These are phyloP conservation scores for Vesta saturnalis DNA, from an alignment of 2,888 invertebrate species.

Conservation along the genomic window DNA sequence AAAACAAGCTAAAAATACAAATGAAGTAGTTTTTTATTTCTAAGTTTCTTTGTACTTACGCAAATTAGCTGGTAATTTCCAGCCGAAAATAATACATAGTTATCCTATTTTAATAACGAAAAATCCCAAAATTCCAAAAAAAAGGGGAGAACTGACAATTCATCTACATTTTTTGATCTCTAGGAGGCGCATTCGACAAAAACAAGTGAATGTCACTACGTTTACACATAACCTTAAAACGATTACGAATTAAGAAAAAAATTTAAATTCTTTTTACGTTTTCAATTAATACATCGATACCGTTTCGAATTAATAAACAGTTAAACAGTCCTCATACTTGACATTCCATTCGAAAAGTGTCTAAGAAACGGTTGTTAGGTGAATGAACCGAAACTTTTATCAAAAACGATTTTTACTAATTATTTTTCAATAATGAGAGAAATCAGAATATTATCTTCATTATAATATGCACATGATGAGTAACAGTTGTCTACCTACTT, in stretches of 20 bases:
- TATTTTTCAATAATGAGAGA: slow-evolving; percentile 17
- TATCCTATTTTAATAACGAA: slow-evolving; percentile 40
- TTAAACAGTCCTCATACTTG: slow-evolving; percentile 23
- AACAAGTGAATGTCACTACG: slow-evolving; percentile 44
- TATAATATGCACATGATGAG: slow-evolving; percentile 22
- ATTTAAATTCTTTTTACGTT: neutral
- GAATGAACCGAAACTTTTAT: no score
- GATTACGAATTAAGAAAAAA: neutral
- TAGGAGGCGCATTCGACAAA: slow-evolving; percentile 44
- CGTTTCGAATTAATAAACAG: slow-evolving; percentile 32
- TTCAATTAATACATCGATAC: slow-evolving; percentile 6
- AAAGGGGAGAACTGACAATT: slow-evolving; percentile 44
- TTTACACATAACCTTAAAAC: slow-evolving; percentile 34
- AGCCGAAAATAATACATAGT: slow-evolving; percentile 44
- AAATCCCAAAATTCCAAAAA: slow-evolving; percentile 42
- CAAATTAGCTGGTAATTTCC: slow-evolving; percentile 29
- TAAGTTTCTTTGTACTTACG: slow-evolving; percentile 21
- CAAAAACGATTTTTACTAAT: slow-evolving; percentile 14
- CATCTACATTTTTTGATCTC: slow-evolving; percentile 49
- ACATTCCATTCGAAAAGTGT: slow-evolving; percentile 20
- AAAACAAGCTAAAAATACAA: slow-evolving; percentile 53
- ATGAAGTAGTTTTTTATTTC: slow-evolving; percentile 32
- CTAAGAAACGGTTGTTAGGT: slow-evolving; percentile 24
- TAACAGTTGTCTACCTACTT: slow-evolving; percentile 25
- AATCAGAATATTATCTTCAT: neutral